These are phyloP conservation scores for Andrena chrysosceles DNA, from an alignment of 2,888 invertebrate species.

Conservation along the genomic window DNA sequence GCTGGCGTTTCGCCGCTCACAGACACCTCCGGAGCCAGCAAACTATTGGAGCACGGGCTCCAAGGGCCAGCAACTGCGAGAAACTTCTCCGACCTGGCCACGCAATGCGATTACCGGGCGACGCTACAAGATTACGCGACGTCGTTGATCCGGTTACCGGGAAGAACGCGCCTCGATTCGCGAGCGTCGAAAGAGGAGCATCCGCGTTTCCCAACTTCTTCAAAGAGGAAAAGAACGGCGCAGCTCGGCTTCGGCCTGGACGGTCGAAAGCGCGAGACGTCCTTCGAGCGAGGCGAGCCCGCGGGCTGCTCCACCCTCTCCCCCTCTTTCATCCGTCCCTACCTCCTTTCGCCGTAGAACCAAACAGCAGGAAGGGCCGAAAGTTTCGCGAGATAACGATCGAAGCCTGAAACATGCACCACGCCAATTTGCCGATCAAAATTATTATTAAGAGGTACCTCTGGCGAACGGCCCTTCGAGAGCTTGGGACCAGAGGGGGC, in stretches of 20 bases:
- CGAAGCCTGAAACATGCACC: constrained; percentile 82
- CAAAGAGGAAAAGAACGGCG: background rate
- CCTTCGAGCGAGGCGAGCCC: constrained; percentile 52
- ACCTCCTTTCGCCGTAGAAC: constrained; percentile 39
- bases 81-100: constrained; percentile 36
- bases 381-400: constrained; percentile 83
- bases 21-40: constrained; percentile 33
- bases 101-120: constrained; percentile 46
- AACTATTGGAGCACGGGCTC: constrained; percentile 44
- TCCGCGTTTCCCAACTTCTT: background rate
- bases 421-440: constrained; percentile 84
- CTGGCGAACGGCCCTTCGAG: constrained; percentile 57
- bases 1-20: constrained; percentile 28
- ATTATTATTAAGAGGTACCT: constrained; percentile 84
- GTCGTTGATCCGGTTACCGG: background rate
- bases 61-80: constrained; percentile 1
- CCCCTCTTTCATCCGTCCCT: constrained; percentile 21
- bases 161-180: background rate
- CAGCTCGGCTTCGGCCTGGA: background rate
- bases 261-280: constrained; percentile 42
- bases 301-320: constrained; percentile 49
- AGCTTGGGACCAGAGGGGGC: constrained; percentile 33
- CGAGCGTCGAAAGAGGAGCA: background rate
- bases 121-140: constrained; percentile 16
- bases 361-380: constrained; percentile 74